Conservation (phyloP, 1,140 invertebrate genomes). For the Eufriesea mexicana region DNA sequence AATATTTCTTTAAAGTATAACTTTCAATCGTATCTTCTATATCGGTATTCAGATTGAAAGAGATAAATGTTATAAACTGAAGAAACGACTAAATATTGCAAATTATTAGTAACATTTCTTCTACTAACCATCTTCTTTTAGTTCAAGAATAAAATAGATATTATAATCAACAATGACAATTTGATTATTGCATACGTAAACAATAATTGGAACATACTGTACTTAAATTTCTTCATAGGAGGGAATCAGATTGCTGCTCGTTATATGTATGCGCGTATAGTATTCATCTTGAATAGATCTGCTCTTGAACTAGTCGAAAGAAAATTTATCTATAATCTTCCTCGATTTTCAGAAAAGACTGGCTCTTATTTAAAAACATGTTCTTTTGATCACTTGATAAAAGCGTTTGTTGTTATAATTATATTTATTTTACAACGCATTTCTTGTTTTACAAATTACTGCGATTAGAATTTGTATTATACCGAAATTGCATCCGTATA, state of each 20-base stretch:
- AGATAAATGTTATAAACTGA: neutral
- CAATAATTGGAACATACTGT: slow-evolving; percentile 20
- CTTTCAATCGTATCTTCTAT: neutral
- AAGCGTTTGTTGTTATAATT: slow-evolving; percentile 37
- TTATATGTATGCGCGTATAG: neutral
- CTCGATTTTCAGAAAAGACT: slow-evolving; percentile 41
- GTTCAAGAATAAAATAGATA: neutral
- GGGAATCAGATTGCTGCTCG: slow-evolving; percentile 17
- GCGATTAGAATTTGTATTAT: slow-evolving; percentile 41
- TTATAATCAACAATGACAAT: slow-evolving; percentile 6
- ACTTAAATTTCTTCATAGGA: slow-evolving; percentile 17
- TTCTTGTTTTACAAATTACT: slow-evolving; percentile 31
- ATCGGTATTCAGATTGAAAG: neutral
- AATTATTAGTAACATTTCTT: neutral
- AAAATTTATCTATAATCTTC: slow-evolving; percentile 30
- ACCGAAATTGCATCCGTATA: slow-evolving; percentile 17
- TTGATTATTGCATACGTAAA: neutral
- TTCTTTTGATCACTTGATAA: slow-evolving; percentile 23
- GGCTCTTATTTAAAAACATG: slow-evolving; percentile 24
- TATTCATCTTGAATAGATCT: slow-evolving; percentile 44
- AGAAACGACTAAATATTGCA: too few relatives aligned
- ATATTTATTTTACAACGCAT: slow-evolving; percentile 28
- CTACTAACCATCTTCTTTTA: neutral
- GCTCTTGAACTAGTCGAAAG: slow-evolving; percentile 46
- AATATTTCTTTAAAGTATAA: slow-evolving; percentile 4